phyloP scores from a whole-genome alignment of 2,888 invertebrate genomes.

The Panzeria rudis region DNA sequence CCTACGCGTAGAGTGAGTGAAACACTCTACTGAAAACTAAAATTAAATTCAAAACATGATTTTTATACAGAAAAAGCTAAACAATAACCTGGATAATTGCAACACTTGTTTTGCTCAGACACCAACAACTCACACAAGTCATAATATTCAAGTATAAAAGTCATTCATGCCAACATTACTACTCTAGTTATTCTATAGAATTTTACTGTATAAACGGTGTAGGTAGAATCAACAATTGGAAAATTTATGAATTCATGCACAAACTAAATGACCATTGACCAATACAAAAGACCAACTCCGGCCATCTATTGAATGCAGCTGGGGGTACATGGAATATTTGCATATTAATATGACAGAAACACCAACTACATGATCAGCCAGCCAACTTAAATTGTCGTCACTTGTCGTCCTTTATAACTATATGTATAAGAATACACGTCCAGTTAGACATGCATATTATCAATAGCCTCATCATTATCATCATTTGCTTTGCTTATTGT shows the following conservation, averaged over 20 bases:
- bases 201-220: conserved; percentile 19
- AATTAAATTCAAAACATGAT: conserved; percentile 75
- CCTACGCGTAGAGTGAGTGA: background rate
- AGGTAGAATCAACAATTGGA: conserved; percentile 65
- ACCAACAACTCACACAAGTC: conserved; percentile 21
- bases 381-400: conserved; percentile 34
- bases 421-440: background rate
- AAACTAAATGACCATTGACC: conserved; percentile 66
- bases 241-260: conserved; percentile 67
- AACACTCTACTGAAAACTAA: conserved; percentile 15
- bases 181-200: conserved; percentile 43
- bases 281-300: conserved; percentile 47
- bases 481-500: conserved; percentile 64
- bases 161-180: conserved; percentile 38
- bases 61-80: conserved; percentile 75
- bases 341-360: conserved; percentile 56
- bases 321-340: conserved; percentile 51
- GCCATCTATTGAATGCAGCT: conserved; percentile 21
- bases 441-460: conserved; percentile 39
- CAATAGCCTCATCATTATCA: conserved; percentile 60
- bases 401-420: background rate
- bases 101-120: conserved; percentile 77
- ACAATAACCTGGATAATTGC: conserved; percentile 82
- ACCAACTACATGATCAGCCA: conserved; percentile 44
- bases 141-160: conserved; percentile 24